A percentile compares a stretch with the other conserved stretches of the same genome.
These are phyloP conservation scores for Vipera ursinii DNA, from an alignment of 2,797 vertebrate genomes.

Conservation along the genomic window DNA sequence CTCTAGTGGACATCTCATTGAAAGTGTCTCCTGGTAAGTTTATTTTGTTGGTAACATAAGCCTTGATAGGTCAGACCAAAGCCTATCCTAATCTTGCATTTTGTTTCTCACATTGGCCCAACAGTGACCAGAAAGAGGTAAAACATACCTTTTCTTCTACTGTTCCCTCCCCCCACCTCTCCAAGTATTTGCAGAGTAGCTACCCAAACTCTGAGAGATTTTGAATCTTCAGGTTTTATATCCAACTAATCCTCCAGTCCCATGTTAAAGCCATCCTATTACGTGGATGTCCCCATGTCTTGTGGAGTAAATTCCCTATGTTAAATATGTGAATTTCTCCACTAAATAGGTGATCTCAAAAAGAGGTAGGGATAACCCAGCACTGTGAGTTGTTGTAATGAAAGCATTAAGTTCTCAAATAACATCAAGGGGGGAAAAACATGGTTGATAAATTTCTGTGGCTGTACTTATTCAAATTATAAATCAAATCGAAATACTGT, in stretches of 20 bases:
- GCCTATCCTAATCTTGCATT: not conserved
- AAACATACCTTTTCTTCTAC: not conserved
- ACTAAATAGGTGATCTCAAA: not conserved
- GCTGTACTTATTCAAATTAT: not conserved
- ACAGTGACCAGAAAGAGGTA: not conserved
- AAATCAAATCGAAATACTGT: not conserved
- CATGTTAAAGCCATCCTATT: not conserved
- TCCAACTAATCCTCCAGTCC: not conserved
- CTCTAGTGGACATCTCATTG: not conserved
- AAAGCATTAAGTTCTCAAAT: not conserved
- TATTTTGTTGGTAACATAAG: not conserved
- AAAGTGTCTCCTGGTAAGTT: not conserved
- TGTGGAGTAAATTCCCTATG: not conserved
- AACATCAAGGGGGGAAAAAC: not conserved
- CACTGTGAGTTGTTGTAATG: not conserved
- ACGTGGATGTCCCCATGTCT: not conserved
- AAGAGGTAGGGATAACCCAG: not conserved
- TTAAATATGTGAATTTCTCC: not conserved
- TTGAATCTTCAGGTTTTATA: not conserved
- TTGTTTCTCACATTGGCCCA: not conserved
- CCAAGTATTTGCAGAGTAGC: not conserved
- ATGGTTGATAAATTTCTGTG: not conserved
- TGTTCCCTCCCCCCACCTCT: not conserved
- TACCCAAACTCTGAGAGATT: not conserved
- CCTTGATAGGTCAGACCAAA: not conserved